Evolutionary conservation across 2,113 vertebrate genomes (phyloP).

Genomic region (Eolophus roseicapilla): DNA sequence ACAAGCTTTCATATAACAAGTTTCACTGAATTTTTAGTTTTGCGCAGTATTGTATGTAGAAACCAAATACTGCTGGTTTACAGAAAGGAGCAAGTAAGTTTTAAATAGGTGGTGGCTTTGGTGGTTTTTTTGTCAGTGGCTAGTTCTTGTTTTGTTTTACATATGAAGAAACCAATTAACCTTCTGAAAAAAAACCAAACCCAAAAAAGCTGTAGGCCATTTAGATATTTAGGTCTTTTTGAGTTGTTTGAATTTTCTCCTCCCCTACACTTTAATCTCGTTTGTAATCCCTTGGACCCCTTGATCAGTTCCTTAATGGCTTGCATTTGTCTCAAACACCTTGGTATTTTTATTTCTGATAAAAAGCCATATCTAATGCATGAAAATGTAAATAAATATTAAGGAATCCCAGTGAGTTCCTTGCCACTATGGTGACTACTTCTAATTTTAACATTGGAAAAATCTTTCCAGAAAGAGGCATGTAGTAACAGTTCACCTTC

Average conservation of each 20-base stretch:
- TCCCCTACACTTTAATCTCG: neutral
- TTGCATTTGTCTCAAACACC: neutral
- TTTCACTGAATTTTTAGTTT: neutral
- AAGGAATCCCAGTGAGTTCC: neutral
- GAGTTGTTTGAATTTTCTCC: constrained; percentile 1
- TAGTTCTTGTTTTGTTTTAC: neutral
- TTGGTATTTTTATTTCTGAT: neutral
- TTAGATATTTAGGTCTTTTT: neutral
- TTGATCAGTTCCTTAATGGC: neutral
- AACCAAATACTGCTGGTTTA: neutral
- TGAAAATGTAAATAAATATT: neutral
- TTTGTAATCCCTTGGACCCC: neutral
- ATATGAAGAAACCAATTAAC: neutral
- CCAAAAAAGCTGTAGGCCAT: neutral
- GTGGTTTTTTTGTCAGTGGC: neutral
- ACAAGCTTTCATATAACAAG: neutral
- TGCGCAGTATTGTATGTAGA: neutral
- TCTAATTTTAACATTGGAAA: neutral
- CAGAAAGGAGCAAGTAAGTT: neutral
- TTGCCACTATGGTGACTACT: neutral
- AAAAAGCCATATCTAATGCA: neutral
- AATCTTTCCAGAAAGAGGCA: neutral
- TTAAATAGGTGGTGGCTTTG: neutral
- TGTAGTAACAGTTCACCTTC: neutral
- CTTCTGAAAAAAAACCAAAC: neutral